Conservation (phyloP, 2,888 invertebrate species). For the Caenorhabditis sp. region DNA sequence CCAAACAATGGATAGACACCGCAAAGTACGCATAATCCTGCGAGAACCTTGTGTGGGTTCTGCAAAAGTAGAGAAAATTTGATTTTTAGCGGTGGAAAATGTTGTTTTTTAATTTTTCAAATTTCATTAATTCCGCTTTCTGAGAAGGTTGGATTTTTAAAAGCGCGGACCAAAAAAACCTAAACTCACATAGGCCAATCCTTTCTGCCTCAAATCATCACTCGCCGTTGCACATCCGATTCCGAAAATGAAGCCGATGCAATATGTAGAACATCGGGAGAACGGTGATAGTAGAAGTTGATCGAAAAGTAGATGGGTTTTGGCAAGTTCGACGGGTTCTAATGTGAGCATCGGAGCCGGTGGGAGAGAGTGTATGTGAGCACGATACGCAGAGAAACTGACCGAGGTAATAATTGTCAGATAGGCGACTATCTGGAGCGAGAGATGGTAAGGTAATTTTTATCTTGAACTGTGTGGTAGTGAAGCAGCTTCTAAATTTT, state of each 20-base stretch:
- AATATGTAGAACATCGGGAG: conserved; percentile 37
- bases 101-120: too few species aligned
- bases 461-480: neutral
- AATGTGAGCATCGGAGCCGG: conserved; percentile 56
- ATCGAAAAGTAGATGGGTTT: conserved; percentile 30
- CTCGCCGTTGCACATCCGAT: conserved; percentile 39
- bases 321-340: conserved; percentile 48
- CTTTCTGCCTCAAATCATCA: conserved; percentile 15
- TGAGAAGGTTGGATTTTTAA: too few species aligned
- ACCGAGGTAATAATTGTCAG: conserved; percentile 21
- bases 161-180: too few species aligned
- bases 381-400: conserved; percentile 31
- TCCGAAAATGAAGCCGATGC: conserved; percentile 55
- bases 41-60: conserved; percentile 23
- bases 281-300: conserved; percentile 37
- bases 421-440: conserved; percentile 29
- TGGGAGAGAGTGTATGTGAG: conserved; percentile 38
- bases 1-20: conserved; percentile 36
- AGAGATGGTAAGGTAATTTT: neutral
- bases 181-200: conserved; percentile 26
- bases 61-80: conserved; percentile 11
- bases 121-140: too few species aligned
- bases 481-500: neutral
- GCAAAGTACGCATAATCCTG: conserved; percentile 18
- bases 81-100: conserved; percentile 2